These are phyloP conservation scores for Anoplolepis gracilipes DNA, from an alignment of 1,140 invertebrate species.

Conservation along the genomic window DNA sequence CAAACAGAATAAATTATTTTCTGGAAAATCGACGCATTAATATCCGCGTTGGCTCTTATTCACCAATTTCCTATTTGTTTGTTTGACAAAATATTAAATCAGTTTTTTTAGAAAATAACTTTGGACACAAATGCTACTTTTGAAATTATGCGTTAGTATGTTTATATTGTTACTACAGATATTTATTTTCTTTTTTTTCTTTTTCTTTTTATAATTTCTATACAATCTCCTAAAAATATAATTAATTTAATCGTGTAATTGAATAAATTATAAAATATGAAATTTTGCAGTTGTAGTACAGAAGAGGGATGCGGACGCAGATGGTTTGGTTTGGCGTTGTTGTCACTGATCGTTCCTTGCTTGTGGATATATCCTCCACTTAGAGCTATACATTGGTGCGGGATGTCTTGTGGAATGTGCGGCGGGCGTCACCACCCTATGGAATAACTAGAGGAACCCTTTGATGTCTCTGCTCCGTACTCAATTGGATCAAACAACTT, in stretches of 20 bases:
- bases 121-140: background rate
- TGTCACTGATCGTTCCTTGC: conserved; percentile 96
- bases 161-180: conserved; percentile 22
- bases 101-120: conserved; percentile 8
- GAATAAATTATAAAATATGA: conserved; percentile 38
- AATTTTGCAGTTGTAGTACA: conserved; percentile 84
- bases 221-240: conserved; percentile 7
- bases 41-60: too few relatives aligned
- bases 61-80: too few relatives aligned
- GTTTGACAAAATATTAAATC: background rate
- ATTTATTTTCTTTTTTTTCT: background rate
- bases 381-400: conserved; percentile 93
- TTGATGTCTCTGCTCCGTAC: conserved; percentile 84
- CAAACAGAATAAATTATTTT: too few relatives aligned
- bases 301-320: conserved; percentile 87
- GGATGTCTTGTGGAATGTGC: conserved; percentile 91
- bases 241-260: background rate
- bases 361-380: conserved; percentile 97
- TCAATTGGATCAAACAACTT: conserved; percentile 73
- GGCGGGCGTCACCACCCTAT: conserved; percentile 93
- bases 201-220: background rate
- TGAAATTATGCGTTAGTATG: background rate
- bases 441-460: conserved; percentile 85
- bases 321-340: conserved; percentile 94
- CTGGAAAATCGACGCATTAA: too few relatives aligned